phyloP scores from a whole-genome alignment of 2,888 invertebrate genomes.

The Nycteola revayana region DNA sequence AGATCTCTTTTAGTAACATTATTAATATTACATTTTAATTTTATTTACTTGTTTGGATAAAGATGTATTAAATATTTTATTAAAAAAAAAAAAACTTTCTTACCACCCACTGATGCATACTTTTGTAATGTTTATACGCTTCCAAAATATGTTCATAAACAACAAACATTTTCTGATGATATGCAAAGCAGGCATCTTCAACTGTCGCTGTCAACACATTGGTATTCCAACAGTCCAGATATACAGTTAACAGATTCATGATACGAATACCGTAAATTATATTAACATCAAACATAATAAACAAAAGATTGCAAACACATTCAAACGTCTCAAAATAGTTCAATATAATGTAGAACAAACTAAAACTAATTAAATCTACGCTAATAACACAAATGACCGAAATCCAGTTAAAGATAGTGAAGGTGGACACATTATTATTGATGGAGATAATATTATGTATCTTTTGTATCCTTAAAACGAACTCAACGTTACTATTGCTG shows the following conservation, averaged over 20 bases:
- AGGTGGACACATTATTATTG: neutral
- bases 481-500: conserved; percentile 1
- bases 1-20: no score
- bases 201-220: neutral
- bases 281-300: conserved; percentile 8
- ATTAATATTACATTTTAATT: no score
- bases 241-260: conserved; percentile 5
- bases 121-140: conserved; percentile 6
- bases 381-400: neutral
- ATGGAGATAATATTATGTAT: conserved; percentile 6
- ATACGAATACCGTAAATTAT: conserved; percentile 8
- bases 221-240: conserved; percentile 5
- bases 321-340: conserved; percentile 1
- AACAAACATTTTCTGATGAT: neutral
- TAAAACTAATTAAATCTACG: neutral
- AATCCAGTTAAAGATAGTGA: conserved; percentile 9
- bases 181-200: neutral
- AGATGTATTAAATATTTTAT: no score
- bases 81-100: neutral
- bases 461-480: conserved; percentile 9
- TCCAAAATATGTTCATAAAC: conserved; percentile 4
- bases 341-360: neutral
- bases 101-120: conserved; percentile 5
- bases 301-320: conserved; percentile 2
- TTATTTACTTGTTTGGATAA: no score